Percentiles rank a stretch among this genome's conserved stretches.
Evolutionary conservation across 2,797 vertebrate species (phyloP).

Genomic region (Tachyglossus aculeatus): DNA sequence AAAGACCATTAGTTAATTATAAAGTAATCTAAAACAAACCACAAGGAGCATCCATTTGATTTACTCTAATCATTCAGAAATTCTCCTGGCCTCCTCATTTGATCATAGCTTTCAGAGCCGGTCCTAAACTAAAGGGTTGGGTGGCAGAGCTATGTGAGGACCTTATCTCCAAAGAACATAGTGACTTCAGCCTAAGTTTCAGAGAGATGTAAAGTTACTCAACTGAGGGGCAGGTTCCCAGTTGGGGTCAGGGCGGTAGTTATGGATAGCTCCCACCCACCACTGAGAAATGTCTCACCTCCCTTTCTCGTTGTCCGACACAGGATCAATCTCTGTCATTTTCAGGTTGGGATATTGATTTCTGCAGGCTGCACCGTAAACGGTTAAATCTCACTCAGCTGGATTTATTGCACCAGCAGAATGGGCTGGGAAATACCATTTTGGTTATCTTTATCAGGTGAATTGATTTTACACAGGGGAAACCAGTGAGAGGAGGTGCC

Average conservation of each 20-base stretch:
- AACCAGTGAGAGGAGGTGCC: too few species aligned
- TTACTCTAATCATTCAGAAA: conserved; percentile 61
- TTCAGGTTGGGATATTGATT: too few species aligned
- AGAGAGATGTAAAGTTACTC: neutral
- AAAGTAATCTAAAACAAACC: conserved; percentile 58
- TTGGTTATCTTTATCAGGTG: too few species aligned
- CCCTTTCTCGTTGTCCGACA: neutral
- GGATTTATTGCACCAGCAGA: neutral
- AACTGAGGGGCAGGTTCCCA: neutral
- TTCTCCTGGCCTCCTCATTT: conserved; percentile 6
- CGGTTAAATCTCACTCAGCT: neutral
- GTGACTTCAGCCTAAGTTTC: too few species aligned
- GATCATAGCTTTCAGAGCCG: neutral
- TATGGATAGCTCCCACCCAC: too few species aligned
- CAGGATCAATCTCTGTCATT: neutral
- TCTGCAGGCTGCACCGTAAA: neutral
- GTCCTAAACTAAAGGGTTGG: too few species aligned
- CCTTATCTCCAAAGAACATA: too few species aligned
- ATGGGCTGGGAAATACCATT: too few species aligned
- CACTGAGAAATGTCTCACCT: too few species aligned
- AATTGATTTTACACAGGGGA: too few species aligned
- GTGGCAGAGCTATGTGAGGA: too few species aligned
- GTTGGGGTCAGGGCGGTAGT: too few species aligned
- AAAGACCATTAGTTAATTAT: conserved; percentile 64
- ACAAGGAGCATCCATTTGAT: conserved; percentile 56